Percentiles rank a stretch among this genome's conserved stretches.
Conservation (phyloP, 2,113 vertebrate species). For the Apodemus sylvaticus region DNA sequence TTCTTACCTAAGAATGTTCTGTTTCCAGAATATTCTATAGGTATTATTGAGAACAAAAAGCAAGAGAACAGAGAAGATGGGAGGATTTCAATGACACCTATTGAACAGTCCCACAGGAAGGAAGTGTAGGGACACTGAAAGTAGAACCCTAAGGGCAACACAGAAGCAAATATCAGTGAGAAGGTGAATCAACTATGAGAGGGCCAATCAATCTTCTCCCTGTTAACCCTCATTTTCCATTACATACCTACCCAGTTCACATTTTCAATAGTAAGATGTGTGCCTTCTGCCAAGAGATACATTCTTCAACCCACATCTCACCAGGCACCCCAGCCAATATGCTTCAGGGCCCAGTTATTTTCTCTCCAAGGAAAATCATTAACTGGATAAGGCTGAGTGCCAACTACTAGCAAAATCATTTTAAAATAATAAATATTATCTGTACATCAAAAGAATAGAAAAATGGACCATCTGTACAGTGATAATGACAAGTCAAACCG, state of each 20-base stretch:
- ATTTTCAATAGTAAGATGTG: neutral
- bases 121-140: neutral
- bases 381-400: neutral
- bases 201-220: neutral
- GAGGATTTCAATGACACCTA: neutral
- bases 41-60: neutral
- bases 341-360: neutral
- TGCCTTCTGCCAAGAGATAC: neutral
- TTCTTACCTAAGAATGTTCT: neutral
- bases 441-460: slow-evolving; percentile 7
- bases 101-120: neutral
- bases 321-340: neutral
- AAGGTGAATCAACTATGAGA: neutral
- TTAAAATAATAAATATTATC: slow-evolving; percentile 1
- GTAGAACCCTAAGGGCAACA: neutral
- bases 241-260: neutral
- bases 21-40: neutral
- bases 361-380: neutral
- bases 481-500: neutral
- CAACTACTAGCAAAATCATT: neutral
- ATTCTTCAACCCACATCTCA: slow-evolving; percentile 22
- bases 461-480: neutral
- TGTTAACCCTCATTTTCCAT: neutral
- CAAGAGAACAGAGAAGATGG: neutral
- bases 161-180: neutral